Base-by-base conservation (phyloP, 2,113 vertebrate species). In the Halichoerus grypus region DNA sequence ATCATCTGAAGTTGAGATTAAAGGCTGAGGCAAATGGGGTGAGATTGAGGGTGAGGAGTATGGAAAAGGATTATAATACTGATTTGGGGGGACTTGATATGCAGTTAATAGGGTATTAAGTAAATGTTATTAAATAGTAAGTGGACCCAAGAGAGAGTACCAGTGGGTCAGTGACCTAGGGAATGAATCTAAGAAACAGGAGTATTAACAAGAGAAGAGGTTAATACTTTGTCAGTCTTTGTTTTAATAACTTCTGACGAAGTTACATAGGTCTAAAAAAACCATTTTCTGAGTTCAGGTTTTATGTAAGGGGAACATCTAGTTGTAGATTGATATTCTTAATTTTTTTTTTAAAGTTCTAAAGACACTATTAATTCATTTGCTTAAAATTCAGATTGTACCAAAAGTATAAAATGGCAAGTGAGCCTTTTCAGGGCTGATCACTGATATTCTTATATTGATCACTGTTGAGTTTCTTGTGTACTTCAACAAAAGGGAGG, bases 1-100 rank as follows among this genome's bases (percentile, higher is more conserved):
- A 67, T 91, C 26, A 33, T 67, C 86, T 83, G 51, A 87, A 71
- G 28, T 82, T 96, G 90, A 96, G 65, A 79, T 93, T 91, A 76
- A 92, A 91, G 57, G 13, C 69, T 94, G 36, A 85, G 26, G 55
- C 46, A 57, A 26, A 76, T 87, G 42, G 24, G 39, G 4, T 93
- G 19, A 65, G n/a, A 9, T 55, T 63, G 69, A 96, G 67, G 28
- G 31, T 86, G 57, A 94, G 9, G 59, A 53, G 31, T 91, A 31
- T 90, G 36, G 51, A 42, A 86, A 39, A 86, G 49, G 28, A 46
- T 79, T 80, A 33, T 87, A 81, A 42, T 87, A 65, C 1, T 13
- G 1, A 26, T 65, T 79, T 5, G 87, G 74, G 36, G 46, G 18
- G 28, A 79, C 84, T 83, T 93, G 46, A 39, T 84, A 83, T 24